phyloP scores from a whole-genome alignment of 1,140 invertebrate species.

The Magallana gigas region DNA sequence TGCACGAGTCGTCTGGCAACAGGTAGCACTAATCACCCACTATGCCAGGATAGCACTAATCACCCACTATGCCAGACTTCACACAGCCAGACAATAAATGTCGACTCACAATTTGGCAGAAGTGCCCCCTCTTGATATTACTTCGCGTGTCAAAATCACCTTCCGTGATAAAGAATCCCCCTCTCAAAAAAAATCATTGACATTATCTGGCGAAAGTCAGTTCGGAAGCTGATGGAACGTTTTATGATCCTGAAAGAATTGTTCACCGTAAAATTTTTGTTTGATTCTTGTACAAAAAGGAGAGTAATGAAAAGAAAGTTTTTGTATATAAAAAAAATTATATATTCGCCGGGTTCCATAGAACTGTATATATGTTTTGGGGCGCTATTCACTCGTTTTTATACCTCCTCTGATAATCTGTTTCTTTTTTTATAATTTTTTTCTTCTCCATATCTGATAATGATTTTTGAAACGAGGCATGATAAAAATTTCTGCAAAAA shows the following conservation, averaged over 20 bases:
- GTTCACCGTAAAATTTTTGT: conserved; percentile 4
- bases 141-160: conserved; percentile 18
- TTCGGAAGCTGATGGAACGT: background rate
- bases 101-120: conserved; percentile 23
- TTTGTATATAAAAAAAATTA: too few species aligned
- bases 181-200: background rate
- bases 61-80: conserved; percentile 2
- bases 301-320: too few species aligned
- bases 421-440: too few species aligned
- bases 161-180: background rate
- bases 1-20: background rate
- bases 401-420: too few species aligned
- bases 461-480: too few species aligned
- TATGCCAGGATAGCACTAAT: background rate
- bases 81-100: conserved; percentile 35
- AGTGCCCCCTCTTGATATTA: background rate
- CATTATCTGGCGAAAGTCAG: conserved; percentile 14
- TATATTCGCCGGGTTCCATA: too few species aligned
- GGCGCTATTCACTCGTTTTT: too few species aligned
- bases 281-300: background rate
- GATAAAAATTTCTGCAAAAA: conserved; percentile 1
- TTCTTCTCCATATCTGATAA: too few species aligned
- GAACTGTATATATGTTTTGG: too few species aligned
- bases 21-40: background rate
- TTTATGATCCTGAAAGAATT: conserved; percentile 30